Evolutionary conservation across 2,797 vertebrate species (phyloP).

Genomic region (Saxicola maurus): DNA sequence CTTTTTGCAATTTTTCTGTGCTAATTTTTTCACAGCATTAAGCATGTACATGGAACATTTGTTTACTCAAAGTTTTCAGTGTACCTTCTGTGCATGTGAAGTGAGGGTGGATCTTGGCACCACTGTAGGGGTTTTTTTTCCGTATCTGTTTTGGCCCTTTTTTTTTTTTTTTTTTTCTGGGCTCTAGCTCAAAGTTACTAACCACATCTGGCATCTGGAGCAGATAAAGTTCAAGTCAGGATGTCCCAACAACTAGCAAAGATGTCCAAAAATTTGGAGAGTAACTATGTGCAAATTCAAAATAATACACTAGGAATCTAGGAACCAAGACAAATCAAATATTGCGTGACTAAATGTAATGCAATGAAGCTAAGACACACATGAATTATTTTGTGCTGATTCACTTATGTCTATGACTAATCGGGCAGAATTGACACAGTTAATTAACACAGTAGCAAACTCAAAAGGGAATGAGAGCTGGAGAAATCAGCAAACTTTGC

Average conservation of each 20-base stretch:
- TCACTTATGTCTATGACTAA: neutral
- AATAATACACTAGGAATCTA: slow-evolving; percentile 1
- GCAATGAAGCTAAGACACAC: neutral
- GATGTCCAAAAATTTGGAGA: neutral
- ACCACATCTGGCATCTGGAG: slow-evolving; percentile 24
- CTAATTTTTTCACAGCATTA: neutral
- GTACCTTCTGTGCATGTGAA: neutral
- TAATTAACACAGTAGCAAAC: neutral
- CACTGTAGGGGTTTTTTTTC: neutral
- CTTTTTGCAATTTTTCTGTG: neutral
- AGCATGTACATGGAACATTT: neutral
- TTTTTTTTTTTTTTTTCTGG: neutral
- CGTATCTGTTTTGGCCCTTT: neutral
- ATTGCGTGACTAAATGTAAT: slow-evolving; percentile 6
- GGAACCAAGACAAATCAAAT: slow-evolving; percentile 24
- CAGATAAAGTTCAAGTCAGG: slow-evolving; percentile 27
- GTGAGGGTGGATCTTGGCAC: neutral
- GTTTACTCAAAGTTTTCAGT: neutral
- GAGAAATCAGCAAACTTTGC: neutral
- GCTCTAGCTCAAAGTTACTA: neutral
- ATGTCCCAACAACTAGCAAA: slow-evolving; percentile 14
- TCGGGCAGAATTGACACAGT: neutral
- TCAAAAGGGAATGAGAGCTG: neutral
- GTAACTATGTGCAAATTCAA: neutral
- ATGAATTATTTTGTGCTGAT: slow-evolving; percentile 1